A percentile compares a stretch with the other conserved stretches of the same genome.
Conservation (phyloP, 2,113 vertebrate species). For the Thermophis baileyi region DNA sequence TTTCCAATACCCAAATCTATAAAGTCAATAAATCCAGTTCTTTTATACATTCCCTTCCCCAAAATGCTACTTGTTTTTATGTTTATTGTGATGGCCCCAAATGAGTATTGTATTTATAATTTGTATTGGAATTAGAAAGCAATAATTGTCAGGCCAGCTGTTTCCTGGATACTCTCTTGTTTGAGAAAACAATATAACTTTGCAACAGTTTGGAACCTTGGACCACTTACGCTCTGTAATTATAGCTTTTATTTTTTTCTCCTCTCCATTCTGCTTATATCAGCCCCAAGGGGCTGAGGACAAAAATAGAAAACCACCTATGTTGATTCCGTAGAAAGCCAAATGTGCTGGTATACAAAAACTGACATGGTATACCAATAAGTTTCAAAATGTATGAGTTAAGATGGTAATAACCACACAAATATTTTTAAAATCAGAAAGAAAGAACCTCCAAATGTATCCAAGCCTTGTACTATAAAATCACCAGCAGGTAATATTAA, state of each 20-base stretch:
- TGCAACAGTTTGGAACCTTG: slow-evolving; percentile 54
- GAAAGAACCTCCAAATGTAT: background rate
- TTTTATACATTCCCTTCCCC: slow-evolving; percentile 36
- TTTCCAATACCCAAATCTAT: slow-evolving; percentile 19
- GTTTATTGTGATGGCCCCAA: slow-evolving; percentile 23
- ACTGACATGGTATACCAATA: slow-evolving; percentile 18
- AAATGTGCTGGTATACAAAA: slow-evolving; percentile 32
- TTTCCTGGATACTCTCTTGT: slow-evolving; percentile 51
- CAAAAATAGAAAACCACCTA: slow-evolving; percentile 45
- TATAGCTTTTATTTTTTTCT: slow-evolving; percentile 61
- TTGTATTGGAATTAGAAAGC: slow-evolving; percentile 24
- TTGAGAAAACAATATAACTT: slow-evolving; percentile 60
- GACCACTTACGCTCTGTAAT: slow-evolving; percentile 59
- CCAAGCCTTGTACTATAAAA: slow-evolving; percentile 21
- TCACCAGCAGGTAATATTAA: background rate
- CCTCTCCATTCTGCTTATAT: slow-evolving; percentile 48
- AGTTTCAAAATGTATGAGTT: slow-evolving; percentile 27
- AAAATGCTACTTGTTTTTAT: background rate
- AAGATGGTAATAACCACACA: slow-evolving; percentile 45
- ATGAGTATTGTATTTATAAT: slow-evolving; percentile 26
- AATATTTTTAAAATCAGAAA: slow-evolving; percentile 31
- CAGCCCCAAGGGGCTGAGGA: slow-evolving; percentile 40
- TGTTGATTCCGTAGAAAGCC: slow-evolving; percentile 54
- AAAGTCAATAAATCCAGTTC: slow-evolving; percentile 30
- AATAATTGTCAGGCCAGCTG: slow-evolving; percentile 1